Evolutionary conservation across 2,888 invertebrate species (phyloP).

Genomic region (Eilema depressum): DNA sequence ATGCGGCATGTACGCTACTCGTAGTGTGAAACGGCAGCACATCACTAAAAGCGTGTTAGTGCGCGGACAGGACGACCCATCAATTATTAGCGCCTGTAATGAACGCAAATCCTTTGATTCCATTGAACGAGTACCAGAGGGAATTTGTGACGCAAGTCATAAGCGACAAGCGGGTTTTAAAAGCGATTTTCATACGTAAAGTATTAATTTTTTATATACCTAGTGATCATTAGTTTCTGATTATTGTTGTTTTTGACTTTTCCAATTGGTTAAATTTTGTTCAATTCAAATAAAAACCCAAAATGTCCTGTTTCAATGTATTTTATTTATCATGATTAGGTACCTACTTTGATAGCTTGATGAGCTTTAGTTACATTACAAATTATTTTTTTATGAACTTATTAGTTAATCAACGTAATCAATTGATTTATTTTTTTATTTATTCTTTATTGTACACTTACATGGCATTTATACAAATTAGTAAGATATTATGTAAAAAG

Average conservation of each 20-base stretch:
- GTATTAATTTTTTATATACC: too few species aligned
- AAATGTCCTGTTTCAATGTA: neutral
- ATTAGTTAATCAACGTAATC: neutral
- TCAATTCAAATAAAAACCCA: neutral
- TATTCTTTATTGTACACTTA: too few species aligned
- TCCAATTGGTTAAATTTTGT: too few species aligned
- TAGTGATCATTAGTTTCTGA: too few species aligned
- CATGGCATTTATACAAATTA: too few species aligned
- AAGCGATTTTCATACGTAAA: neutral
- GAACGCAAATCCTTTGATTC: slow-evolving; percentile 86
- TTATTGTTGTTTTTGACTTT: too few species aligned
- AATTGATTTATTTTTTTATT: too few species aligned
- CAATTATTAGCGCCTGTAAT: slow-evolving; percentile 83
- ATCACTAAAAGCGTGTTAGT: slow-evolving; percentile 47
- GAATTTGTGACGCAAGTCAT: slow-evolving; percentile 53
- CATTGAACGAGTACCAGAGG: slow-evolving; percentile 81
- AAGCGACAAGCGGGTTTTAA: slow-evolving; percentile 40
- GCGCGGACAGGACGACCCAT: slow-evolving; percentile 60
- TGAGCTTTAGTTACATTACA: too few species aligned
- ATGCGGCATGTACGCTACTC: neutral
- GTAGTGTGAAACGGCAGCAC: slow-evolving; percentile 38
- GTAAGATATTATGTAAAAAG: too few species aligned
- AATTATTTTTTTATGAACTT: neutral
- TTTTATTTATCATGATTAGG: too few species aligned
- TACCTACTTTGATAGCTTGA: too few species aligned